Conservation (phyloP, 2,888 invertebrate species). For the Apamea monoglypha region DNA sequence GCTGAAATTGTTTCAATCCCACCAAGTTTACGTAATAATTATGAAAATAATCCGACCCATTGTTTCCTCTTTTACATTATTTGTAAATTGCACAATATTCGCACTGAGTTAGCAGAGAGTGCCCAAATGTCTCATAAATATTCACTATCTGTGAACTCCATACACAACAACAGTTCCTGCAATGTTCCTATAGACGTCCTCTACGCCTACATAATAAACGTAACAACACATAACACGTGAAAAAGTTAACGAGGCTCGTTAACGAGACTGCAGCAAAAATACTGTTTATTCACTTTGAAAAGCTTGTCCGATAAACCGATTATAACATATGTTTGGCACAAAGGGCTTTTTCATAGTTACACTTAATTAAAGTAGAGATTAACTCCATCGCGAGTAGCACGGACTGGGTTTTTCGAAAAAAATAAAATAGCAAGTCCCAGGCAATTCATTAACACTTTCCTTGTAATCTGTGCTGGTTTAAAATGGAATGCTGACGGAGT, state of each 20-base stretch:
- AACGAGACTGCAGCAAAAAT: constrained; percentile 9
- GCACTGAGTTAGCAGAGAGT: neutral
- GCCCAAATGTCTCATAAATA: neutral
- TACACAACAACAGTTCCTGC: neutral
- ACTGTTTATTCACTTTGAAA: no score
- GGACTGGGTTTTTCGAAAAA: constrained; percentile 38
- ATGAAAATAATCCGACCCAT: constrained; percentile 18
- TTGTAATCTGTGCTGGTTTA: constrained; percentile 32
- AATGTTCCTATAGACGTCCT: neutral
- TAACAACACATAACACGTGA: constrained; percentile 19
- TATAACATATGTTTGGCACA: no score
- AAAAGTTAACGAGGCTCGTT: constrained; percentile 59
- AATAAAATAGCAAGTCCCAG: constrained; percentile 1
- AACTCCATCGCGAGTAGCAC: constrained; percentile 42
- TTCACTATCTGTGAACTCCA: neutral
- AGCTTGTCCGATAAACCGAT: no score
- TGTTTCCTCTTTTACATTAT: constrained; percentile 14
- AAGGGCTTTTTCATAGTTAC: neutral
- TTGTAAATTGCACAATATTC: neutral
- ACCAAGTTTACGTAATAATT: neutral
- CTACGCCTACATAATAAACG: constrained; percentile 1
- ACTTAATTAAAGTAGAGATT: constrained; percentile 66
- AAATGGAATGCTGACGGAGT: constrained; percentile 16
- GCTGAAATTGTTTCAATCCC: neutral
- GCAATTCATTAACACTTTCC: constrained; percentile 50